A percentile compares a stretch with the other conserved stretches of the same genome.
Conservation (phyloP, 64 coral and sea anemone genomes). For the Montipora efflorescens region DNA sequence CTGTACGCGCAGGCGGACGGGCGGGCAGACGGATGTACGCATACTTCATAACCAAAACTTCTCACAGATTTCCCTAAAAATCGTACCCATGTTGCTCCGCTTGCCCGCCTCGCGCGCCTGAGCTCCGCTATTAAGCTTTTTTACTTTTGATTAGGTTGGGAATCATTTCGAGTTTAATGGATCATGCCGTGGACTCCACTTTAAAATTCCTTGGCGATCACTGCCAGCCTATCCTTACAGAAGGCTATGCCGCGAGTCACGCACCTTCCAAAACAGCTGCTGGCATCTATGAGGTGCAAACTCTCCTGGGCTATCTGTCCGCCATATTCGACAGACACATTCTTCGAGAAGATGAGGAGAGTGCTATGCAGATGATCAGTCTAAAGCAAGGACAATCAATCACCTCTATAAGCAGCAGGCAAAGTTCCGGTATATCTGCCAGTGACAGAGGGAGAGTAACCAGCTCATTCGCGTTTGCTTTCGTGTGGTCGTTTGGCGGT, state of each 20-base stretch:
- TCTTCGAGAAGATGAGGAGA: conserved; percentile 85
- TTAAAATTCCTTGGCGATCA: conserved; percentile 73
- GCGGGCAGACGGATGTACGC: too few relatives aligned
- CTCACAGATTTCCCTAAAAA: too few relatives aligned
- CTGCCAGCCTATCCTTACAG: conserved; percentile 72
- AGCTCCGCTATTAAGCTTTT: too few relatives aligned
- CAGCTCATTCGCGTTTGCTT: conserved; percentile 91
- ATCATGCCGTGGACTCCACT: conserved; percentile 83
- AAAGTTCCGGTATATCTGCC: conserved; percentile 80
- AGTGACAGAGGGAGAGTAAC: conserved; percentile 87
- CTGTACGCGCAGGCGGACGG: too few relatives aligned
- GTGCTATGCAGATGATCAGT: conserved; percentile 23
- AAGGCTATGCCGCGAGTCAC: conserved; percentile 38
- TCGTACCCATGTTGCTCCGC: too few relatives aligned
- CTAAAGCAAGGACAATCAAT: conserved; percentile 34
- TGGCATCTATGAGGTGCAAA: conserved; percentile 84
- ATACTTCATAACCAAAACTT: too few relatives aligned
- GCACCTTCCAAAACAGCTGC: conserved; percentile 54
- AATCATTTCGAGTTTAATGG: conserved; percentile 88
- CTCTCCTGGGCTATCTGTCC: conserved; percentile 76
- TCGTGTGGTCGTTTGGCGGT: conserved; percentile 97
- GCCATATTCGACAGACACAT: conserved; percentile 92
- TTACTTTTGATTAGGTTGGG: conserved; percentile 74
- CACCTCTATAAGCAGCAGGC: conserved; percentile 68
- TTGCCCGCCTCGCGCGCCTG: too few relatives aligned